phyloP scores from a whole-genome alignment of 2,113 vertebrate species.

The Crotalus tigris region DNA sequence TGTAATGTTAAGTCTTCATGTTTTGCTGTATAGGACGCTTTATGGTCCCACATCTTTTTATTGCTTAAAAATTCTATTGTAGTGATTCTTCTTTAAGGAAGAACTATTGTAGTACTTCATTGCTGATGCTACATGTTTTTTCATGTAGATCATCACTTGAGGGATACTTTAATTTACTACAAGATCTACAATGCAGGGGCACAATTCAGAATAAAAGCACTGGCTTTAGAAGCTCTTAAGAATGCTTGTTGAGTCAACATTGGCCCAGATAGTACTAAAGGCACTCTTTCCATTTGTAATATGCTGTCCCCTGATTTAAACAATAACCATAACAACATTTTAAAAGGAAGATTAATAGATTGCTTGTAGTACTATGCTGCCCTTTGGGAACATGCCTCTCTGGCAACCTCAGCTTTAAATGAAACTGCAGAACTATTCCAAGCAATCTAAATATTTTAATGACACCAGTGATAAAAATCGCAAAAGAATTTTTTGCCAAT shows the following conservation, averaged over 20 bases:
- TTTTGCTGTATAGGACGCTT: background rate
- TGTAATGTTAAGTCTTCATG: background rate
- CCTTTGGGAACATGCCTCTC: background rate
- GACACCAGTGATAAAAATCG: background rate
- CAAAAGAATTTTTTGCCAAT: background rate
- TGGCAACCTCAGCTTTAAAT: background rate
- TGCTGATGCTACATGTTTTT: background rate
- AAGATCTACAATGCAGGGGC: background rate
- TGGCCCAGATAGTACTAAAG: background rate
- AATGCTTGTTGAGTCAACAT: background rate
- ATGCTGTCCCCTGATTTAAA: background rate
- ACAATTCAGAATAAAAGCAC: background rate
- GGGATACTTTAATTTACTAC: background rate
- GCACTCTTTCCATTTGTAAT: background rate
- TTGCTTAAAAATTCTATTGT: background rate
- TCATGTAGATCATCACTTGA: background rate
- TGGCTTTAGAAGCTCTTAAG: background rate
- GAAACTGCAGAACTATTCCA: background rate
- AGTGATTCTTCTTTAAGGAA: background rate
- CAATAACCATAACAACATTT: background rate
- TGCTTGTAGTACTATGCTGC: background rate
- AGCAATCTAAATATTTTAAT: background rate
- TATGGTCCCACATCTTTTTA: background rate
- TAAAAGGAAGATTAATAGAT: background rate
- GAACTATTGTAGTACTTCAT: background rate